A percentile compares a stretch with the other conserved stretches of the same genome.
phyloP scores from a whole-genome alignment of 2,888 invertebrate species.

The Trachelus iudaicus region DNA sequence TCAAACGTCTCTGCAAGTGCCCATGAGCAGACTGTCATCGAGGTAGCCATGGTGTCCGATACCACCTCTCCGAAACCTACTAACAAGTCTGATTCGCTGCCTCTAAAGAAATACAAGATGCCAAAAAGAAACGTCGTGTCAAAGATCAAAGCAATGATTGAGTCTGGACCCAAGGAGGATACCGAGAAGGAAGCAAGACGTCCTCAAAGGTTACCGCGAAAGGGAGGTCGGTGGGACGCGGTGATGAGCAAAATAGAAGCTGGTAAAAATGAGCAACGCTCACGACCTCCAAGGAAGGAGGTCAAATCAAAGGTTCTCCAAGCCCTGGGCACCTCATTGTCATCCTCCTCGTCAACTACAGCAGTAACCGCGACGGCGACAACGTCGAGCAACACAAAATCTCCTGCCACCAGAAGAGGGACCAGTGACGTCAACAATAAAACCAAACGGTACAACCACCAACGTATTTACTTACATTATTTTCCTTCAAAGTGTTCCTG shows the following conservation, averaged over 20 bases:
- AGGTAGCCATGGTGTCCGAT: conserved; percentile 30
- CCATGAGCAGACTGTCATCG: conserved; percentile 47
- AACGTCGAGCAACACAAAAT: conserved; percentile 31
- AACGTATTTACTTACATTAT: not conserved
- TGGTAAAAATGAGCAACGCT: conserved; percentile 76
- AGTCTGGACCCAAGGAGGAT: conserved; percentile 68
- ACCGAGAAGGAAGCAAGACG: conserved; percentile 71
- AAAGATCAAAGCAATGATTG: conserved; percentile 80
- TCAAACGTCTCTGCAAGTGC: conserved; percentile 37
- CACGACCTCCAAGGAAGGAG: conserved; percentile 81
- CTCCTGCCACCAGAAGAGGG: conserved; percentile 22
- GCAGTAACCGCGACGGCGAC: conserved; percentile 15
- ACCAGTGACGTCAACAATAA: conserved; percentile 51
- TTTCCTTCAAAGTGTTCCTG: not conserved
- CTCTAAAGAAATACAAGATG: conserved; percentile 79
- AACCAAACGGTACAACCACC: conserved; percentile 29
- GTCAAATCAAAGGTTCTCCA: conserved; percentile 84
- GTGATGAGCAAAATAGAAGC: conserved; percentile 86
- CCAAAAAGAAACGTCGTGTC: conserved; percentile 82
- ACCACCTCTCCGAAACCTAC: conserved; percentile 23
- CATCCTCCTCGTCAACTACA: conserved; percentile 39
- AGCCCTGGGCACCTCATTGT: conserved; percentile 43
- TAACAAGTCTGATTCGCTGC: conserved; percentile 45
- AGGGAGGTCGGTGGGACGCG: conserved; percentile 81
- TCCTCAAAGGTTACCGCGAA: conserved; percentile 70